Percentiles rank a stretch among this genome's conserved stretches.
Conservation (phyloP, 2,888 invertebrate genomes). For the Charanyca ferruginea region DNA sequence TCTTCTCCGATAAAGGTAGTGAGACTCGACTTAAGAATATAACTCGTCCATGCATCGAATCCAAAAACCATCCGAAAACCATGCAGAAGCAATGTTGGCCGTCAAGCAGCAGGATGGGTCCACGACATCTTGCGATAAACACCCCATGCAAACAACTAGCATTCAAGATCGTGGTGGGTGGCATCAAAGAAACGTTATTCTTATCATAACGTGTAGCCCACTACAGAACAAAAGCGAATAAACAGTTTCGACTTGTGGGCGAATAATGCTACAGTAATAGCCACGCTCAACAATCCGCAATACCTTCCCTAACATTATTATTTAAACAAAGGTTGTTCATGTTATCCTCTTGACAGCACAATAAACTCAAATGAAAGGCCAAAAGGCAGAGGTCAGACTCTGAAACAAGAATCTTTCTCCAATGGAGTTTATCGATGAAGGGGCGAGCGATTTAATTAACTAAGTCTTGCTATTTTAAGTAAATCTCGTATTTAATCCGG, state of each 20-base stretch:
- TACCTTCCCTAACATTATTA: constrained; percentile 2
- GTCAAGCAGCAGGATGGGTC: not conserved
- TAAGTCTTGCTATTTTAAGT: constrained; percentile 36
- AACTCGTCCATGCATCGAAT: no score
- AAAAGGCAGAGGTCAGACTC: constrained; percentile 21
- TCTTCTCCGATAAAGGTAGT: no score
- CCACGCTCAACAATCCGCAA: not conserved
- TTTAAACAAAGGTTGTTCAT: constrained; percentile 8
- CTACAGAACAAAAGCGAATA: not conserved
- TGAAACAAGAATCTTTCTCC: constrained; percentile 8
- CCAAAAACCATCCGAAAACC: no score
- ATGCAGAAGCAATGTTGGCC: not conserved
- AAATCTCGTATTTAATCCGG: constrained; percentile 42
- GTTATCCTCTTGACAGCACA: constrained; percentile 12
- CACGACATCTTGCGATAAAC: no score
- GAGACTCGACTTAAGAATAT: not conserved
- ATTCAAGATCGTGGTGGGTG: no score
- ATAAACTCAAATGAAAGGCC: constrained; percentile 1
- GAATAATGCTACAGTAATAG: not conserved
- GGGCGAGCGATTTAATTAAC: constrained; percentile 38
- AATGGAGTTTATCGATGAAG: constrained; percentile 23
- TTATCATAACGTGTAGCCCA: not conserved
- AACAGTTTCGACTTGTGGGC: not conserved
- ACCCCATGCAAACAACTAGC: no score
- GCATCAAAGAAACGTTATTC: not conserved